Evolutionary conservation across 2,113 vertebrate species (phyloP), one percentile per base, ranked within the genome.

Genomic region (Perognathus longimembris): DNA sequence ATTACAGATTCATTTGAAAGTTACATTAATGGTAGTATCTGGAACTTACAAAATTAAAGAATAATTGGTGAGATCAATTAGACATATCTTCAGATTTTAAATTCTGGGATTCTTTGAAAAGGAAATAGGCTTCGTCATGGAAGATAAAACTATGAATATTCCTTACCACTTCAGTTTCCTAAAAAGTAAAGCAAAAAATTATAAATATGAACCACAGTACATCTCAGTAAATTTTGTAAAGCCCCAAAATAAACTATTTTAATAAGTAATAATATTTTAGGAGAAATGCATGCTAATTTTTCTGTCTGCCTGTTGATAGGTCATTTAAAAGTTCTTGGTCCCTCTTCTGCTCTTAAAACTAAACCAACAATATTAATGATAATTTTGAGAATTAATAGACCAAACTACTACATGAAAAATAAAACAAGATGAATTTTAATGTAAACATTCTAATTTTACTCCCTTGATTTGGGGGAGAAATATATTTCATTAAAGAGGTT

Each of bases 41-140:
- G 10, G 54, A 42, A 93, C 61, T 88, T 78, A 54, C 89, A 9
- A 77, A 78, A 74, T 75, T 42, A 91, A 85, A 80, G 40, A 87
- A 34, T 90, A 71, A 71, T 63, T 76, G 30, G 3, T 85, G 50
- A 88, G 78, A 93, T 81, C 69, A 88, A 73, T 42, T 83, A 93
- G 50, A 71, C n/a, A 15, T 66, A 36, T 42, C 38, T 70, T 90
- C 54, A 82, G 17, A 89, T 76, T 93, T 88, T 36, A 40, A 59
- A 82, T n/a, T 42, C 26, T 90, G 40, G 34, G 91, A 91, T 92
- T 77, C 73, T 92, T 85, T 91, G 36, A 50, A 93, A 86, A 82
- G 57, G 67, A 90, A 80, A 82, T 77, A 90, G 78, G 50, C 15
- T 30, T 94, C 15, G 10, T 38, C 6, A 3, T 69, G 20, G 3